These are phyloP conservation scores for Exocentrus adspersus DNA, from an alignment of 2,888 invertebrate species.

Conservation along the genomic window DNA sequence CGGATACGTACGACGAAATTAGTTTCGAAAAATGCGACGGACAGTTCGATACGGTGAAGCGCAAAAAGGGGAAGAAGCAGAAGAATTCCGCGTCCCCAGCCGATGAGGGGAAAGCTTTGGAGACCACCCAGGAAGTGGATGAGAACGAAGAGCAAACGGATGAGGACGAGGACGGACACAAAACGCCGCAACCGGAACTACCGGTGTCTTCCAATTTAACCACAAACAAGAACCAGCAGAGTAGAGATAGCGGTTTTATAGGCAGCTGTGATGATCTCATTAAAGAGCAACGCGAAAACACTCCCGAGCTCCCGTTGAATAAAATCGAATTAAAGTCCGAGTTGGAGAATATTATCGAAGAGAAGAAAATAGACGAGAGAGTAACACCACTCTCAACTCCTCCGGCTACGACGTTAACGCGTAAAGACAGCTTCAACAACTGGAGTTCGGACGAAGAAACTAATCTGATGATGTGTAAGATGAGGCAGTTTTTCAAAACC, in stretches of 20 bases:
- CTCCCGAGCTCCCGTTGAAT: conserved; percentile 43
- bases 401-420: conserved; percentile 72
- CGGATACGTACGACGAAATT: conserved; percentile 75
- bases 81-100: conserved; percentile 66
- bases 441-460: conserved; percentile 96
- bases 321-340: conserved; percentile 61
- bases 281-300: conserved; percentile 70
- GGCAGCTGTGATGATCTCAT: conserved; percentile 89
- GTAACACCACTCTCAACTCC: conserved; percentile 57
- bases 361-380: conserved; percentile 67
- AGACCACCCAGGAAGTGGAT: conserved; percentile 70
- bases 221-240: conserved; percentile 80
- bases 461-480: conserved; percentile 94
- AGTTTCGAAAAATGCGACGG: conserved; percentile 78
- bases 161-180: conserved; percentile 74
- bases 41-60: conserved; percentile 83
- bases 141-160: conserved; percentile 69
- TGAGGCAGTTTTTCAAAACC: conserved; percentile 92
- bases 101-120: conserved; percentile 72
- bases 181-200: conserved; percentile 76
- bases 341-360: conserved; percentile 70
- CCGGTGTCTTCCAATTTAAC: conserved; percentile 67
- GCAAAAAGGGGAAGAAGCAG: conserved; percentile 83
- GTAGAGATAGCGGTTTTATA: conserved; percentile 88
- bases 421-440: conserved; percentile 92